Base-by-base conservation (phyloP, 2,888 invertebrate genomes). In the Dyspetes luteomarginatus region DNA sequence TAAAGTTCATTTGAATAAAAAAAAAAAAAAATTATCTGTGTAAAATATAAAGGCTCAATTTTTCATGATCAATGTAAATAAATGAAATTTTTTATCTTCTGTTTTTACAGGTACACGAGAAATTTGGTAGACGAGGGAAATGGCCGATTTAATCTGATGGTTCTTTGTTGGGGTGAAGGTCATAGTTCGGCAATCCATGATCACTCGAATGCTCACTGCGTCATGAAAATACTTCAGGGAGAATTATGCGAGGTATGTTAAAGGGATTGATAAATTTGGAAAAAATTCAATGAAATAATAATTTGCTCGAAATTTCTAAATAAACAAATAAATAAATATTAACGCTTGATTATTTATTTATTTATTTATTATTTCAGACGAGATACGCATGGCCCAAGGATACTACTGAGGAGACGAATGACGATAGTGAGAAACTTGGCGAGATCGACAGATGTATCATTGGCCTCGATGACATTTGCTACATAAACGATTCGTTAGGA, bases 91-190 rank as follows among this genome's bases (percentile, higher is more conserved):
- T n/a, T n/a, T n/a, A n/a, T n/a, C n/a, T n/a, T n/a, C 67, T 64
- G 19, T 62, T 22, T 75, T 88, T 93, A 79, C 87, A 98, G 97
- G 89, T 99, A 99, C 91, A 99, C 99, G 0, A 93, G 99, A 36
- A 99, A 99, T 92, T 93, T 99, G 86, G 98, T 99, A 0, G 98
- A 99, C 89, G 95, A 95, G 78, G 99, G 99, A 3, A 99, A 99
- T 91, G 99, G 98, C 0, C 98, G 97, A 90, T 99, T 98, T 93
- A 99, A 99, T 93, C 93, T 99, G 84, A 98, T 99, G 96, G 94
- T 98, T 28, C 93, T 99, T n/a, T 99, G 99, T 92, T 99, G 99
- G 99, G 97, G 98, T 19, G 97, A 98, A 90, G 97, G 97, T 0
- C 98, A 98, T 84, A 97, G 97, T 0, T 98, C 98, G 0, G 96